phyloP scores from a whole-genome alignment of 2,888 invertebrate species.

The Parelbella ahira region DNA sequence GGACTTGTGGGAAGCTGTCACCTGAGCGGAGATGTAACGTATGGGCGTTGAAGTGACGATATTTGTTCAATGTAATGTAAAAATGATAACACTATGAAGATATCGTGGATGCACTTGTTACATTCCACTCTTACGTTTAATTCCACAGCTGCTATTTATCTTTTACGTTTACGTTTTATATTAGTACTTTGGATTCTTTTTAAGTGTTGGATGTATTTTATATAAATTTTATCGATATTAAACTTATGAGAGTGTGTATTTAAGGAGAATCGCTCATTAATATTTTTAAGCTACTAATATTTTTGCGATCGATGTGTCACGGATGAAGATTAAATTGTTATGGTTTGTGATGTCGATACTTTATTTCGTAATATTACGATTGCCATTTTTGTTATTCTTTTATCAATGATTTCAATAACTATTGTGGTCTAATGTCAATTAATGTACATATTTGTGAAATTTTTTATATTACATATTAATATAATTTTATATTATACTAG shows the following conservation, averaged over 20 bases:
- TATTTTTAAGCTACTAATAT: background rate
- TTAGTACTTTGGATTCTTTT: conserved; percentile 25
- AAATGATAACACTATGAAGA: too few species aligned
- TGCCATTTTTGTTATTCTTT: too few species aligned
- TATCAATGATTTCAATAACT: too few species aligned
- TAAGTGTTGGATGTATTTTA: conserved; percentile 28
- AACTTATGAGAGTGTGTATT: conserved; percentile 7
- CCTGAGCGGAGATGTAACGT: too few species aligned
- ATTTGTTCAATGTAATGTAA: too few species aligned
- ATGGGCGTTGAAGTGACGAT: too few species aligned
- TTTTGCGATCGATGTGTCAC: background rate
- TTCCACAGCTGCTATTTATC: conserved; percentile 27
- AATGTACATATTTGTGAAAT: too few species aligned
- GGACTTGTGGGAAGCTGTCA: too few species aligned
- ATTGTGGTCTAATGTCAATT: too few species aligned
- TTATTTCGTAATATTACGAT: background rate
- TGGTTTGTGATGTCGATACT: conserved; percentile 1
- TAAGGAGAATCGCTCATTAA: background rate
- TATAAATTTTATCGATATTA: conserved; percentile 27
- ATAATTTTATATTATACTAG: too few species aligned
- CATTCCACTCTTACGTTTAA: conserved; percentile 36
- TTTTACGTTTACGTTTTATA: conserved; percentile 26
- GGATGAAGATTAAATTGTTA: too few species aligned
- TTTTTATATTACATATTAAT: too few species aligned
- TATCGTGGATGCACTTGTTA: conserved; percentile 36